Evolutionary conservation across 2,888 invertebrate species (phyloP), one percentile per base, ranked within the genome.

Genomic region (Xestia sexstrigata): DNA sequence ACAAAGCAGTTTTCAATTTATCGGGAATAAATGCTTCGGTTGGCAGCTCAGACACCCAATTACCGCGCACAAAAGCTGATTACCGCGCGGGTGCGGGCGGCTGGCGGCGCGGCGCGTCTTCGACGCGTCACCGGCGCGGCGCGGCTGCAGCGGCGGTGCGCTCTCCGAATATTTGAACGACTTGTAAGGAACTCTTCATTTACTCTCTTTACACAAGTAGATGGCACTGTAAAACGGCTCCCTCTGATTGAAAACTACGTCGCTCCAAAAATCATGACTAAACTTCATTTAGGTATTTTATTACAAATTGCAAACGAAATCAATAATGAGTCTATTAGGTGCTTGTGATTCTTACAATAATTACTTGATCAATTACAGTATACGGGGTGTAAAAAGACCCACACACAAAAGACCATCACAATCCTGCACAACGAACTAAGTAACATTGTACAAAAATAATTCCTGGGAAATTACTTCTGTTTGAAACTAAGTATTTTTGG

Each of bases 11-110:
- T 96, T 96, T 96, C 95, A 96, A 96, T 96, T 96, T 96, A 96
- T 96, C 93, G 94, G 94, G 94, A 95, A 96, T 96, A 96, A 96
- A 96, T 95, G 96, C 95, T 94, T 94, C 94, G 95, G 95, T 95
- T 95, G 96, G 95, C 95, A 96, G 96, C 95, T 96, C 96, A 96
- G 96, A 96, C 96, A 96, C 95, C 96, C 96, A 96, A 96, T 96
- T 96, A 96, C 95, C 92, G 95, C 92, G 93, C 95, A 96, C 96
- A 96, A 96, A 96, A 96, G 96, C 96, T 96, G 96, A 96, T 96
- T 96, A 96, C 94, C 92, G 93, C 93, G 93, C 93, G 93, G 92
- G 93, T 93, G 94, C 92, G 93, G 93, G 93, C 91, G 92, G 89
- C 89, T 84, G 88, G 88, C 86, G 80, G 84, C 82, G 84, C 81